Evolutionary conservation across 2,888 invertebrate species (phyloP).

Genomic region (Caenorhabditis auriculariae): DNA sequence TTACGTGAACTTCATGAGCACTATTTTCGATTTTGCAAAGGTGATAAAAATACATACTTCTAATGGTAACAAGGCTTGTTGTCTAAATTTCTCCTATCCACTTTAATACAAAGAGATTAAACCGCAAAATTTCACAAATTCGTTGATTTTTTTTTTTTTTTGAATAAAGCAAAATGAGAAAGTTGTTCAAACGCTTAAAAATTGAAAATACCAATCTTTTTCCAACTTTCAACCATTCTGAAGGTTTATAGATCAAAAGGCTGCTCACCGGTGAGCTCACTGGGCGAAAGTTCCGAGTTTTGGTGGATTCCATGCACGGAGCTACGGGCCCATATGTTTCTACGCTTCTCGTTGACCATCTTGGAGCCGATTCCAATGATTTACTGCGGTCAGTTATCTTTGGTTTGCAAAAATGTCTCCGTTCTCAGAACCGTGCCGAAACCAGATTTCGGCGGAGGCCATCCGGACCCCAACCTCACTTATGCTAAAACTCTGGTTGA

Average conservation of each 20-base stretch:
- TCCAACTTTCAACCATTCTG: too few species aligned
- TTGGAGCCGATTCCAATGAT: constrained; percentile 76
- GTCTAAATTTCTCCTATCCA: not conserved
- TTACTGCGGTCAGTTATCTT: constrained; percentile 73
- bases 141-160: not conserved
- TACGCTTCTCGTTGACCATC: constrained; percentile 81
- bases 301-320: constrained; percentile 92
- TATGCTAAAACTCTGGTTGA: constrained; percentile 81
- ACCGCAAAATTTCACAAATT: not conserved
- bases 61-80: not conserved
- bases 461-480: constrained; percentile 94
- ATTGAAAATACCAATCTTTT: not conserved
- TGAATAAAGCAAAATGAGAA: not conserved
- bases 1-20: constrained; percentile 87
- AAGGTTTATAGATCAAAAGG: constrained; percentile 25
- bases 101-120: too few species aligned
- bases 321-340: constrained; percentile 95
- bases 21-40: constrained; percentile 86
- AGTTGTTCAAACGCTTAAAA: not conserved
- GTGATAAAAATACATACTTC: constrained; percentile 8
- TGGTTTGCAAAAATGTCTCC: not conserved
- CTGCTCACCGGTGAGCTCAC: constrained; percentile 24
- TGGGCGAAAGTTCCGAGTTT: constrained; percentile 75
- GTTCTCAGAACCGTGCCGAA: constrained; percentile 72
- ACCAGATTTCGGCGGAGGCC: constrained; percentile 91